These are phyloP conservation scores for Deilephila porcellus DNA, from an alignment of 2,888 invertebrate genomes.

Conservation along the genomic window DNA sequence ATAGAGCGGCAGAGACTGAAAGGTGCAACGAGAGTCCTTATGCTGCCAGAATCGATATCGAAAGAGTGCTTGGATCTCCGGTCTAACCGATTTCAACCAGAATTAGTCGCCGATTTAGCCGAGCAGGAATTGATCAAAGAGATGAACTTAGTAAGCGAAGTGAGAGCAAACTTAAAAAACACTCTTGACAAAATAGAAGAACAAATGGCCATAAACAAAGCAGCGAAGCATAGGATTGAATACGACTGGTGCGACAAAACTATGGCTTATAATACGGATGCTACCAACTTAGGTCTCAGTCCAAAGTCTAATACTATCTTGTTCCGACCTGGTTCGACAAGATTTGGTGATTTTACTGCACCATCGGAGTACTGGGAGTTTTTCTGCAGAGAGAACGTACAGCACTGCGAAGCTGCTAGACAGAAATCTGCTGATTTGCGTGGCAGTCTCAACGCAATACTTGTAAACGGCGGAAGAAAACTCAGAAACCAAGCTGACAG, in stretches of 20 bases:
- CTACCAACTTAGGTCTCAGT: conserved; percentile 87
- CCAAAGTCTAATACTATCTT: conserved; percentile 89
- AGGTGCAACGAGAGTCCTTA: conserved; percentile 87
- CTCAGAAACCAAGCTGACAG: conserved; percentile 92
- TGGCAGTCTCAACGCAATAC: conserved; percentile 88
- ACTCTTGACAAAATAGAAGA: conserved; percentile 88
- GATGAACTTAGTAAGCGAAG: conserved; percentile 88
- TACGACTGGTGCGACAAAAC: conserved; percentile 97
- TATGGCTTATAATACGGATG: conserved; percentile 91
- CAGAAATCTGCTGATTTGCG: conserved; percentile 90
- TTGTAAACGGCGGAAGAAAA: conserved; percentile 91
- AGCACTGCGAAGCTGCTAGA: conserved; percentile 89
- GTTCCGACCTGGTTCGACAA: conserved; percentile 92
- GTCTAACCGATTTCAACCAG: conserved; percentile 88
- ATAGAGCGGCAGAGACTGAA: conserved; percentile 88
- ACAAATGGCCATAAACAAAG: conserved; percentile 90
- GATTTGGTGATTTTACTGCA: conserved; percentile 89
- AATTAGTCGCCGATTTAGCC: conserved; percentile 90
- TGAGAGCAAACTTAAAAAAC: conserved; percentile 85
- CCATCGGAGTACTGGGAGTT: conserved; percentile 92
- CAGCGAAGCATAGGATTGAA: conserved; percentile 92
- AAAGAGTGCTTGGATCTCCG: conserved; percentile 90
- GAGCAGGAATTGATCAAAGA: conserved; percentile 92
- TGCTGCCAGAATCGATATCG: conserved; percentile 90
- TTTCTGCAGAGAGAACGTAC: conserved; percentile 91